A percentile compares a stretch with the other conserved stretches of the same genome.
Conservation (phyloP, 2,113 vertebrate species). For the Tautogolabrus adspersus region DNA sequence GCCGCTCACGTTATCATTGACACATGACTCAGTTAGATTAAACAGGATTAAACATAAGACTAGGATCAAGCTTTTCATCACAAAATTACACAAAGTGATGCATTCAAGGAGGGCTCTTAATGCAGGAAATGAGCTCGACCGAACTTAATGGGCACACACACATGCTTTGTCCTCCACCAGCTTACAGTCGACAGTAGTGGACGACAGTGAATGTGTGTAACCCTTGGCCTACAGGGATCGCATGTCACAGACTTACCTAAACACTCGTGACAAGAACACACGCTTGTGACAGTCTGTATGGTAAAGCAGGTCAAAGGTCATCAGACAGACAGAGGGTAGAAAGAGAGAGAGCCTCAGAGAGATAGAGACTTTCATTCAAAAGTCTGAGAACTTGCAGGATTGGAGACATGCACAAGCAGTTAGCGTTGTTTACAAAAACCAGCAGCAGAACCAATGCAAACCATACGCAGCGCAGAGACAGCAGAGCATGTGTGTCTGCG, state of each 20-base stretch:
- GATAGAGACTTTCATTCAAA: conserved; percentile 63
- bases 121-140: conserved; percentile 3
- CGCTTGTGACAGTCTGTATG: conserved; percentile 54
- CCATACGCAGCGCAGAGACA: conserved; percentile 65
- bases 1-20: background rate
- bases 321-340: conserved; percentile 2
- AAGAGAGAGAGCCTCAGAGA: conserved; percentile 19
- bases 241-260: conserved; percentile 63
- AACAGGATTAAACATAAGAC: background rate
- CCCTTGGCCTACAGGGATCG: conserved; percentile 62
- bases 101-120: conserved; percentile 5
- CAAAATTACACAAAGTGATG: background rate
- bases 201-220: conserved; percentile 52
- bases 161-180: conserved; percentile 31
- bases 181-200: conserved; percentile 51
- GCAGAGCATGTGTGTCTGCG: conserved; percentile 54
- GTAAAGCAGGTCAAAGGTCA: conserved; percentile 63
- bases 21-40: background rate
- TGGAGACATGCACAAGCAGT: conserved; percentile 71
- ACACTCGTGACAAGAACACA: conserved; percentile 60
- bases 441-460: conserved; percentile 78
- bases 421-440: conserved; percentile 77
- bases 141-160: conserved; percentile 3
- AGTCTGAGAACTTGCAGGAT: conserved; percentile 54
- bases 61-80: background rate